Percentiles rank a stretch among this genome's conserved stretches.
phyloP scores from a whole-genome alignment of 2,888 invertebrate species.

The Philereme vetulata region DNA sequence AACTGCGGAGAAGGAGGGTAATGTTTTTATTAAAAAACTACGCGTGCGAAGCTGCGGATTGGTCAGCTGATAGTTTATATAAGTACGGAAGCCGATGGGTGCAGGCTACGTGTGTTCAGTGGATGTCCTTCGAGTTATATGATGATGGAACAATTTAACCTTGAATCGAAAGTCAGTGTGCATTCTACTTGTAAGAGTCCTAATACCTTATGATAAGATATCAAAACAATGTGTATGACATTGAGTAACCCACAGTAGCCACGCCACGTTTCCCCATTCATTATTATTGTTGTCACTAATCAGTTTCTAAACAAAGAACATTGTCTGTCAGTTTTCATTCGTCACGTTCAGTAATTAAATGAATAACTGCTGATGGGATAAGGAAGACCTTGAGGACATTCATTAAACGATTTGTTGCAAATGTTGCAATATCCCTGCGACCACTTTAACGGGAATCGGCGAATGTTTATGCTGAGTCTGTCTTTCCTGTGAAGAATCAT shows the following conservation, averaged over 20 bases:
- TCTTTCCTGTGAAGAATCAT: no score
- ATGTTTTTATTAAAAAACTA: no score
- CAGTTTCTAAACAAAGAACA: neutral
- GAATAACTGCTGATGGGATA: conserved; percentile 11
- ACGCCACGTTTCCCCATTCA: neutral
- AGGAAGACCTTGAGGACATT: conserved; percentile 12
- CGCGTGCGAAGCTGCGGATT: no score
- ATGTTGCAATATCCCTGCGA: neutral
- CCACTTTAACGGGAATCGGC: neutral
- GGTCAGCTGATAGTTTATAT: no score
- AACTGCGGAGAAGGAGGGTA: no score
- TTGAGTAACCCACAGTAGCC: neutral
- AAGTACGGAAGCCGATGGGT: no score
- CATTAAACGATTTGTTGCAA: conserved; percentile 9
- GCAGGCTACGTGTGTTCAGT: no score
- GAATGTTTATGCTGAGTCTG: no score
- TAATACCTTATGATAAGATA: neutral
- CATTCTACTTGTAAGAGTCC: no score
- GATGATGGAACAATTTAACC: no score
- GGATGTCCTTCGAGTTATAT: no score
- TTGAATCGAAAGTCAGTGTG: no score
- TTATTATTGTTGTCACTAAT: neutral
- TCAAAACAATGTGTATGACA: neutral
- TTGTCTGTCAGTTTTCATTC: conserved; percentile 4
- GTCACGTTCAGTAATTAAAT: neutral